Base-by-base conservation (phyloP, 2,113 vertebrate genomes). In the Cnemophilus loriae region DNA sequence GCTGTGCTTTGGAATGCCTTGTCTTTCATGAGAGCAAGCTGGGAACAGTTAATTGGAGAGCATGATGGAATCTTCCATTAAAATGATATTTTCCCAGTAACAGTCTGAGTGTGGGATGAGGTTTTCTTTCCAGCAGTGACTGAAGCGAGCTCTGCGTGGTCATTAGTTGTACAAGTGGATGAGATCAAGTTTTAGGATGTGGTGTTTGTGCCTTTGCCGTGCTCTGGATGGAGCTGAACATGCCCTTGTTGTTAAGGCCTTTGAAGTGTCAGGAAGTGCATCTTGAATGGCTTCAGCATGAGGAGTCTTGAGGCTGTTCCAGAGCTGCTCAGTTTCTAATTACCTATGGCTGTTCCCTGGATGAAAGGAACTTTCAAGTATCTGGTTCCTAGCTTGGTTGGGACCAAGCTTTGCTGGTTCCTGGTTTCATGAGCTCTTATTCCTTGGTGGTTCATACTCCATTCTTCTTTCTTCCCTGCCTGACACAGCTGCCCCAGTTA, bases 221-320 rank as follows among this genome's bases (percentile, higher is more conserved):
- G 80, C 91, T 47, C 44, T 5, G 5, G 89, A 91, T 83, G 70
- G 85, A 88, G 64, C 85, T 8, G 39, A 94, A 86, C 88, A 90
- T 93, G 83, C 85, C 68, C 90, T 94, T 94, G 74, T 88, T 84
- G 86, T 96, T 95, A 87, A 84, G 52, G 85, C 75, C 88, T 97
- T 97, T 96, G 92, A 93, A 95, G 95, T 92, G 68, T 86, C 75
- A 53, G 90, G 92, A 96, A 95, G 56, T 68, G 82, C 84, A 84
- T 96, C 90, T 81, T 44, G 90, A 97, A 96, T 92, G 60, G 92
- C 82, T 95, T 94, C 76, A 90, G 73, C 87, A 81, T 95, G 93
- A 67, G 85, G 73, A 94, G 86, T 95, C 85, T 46, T 56, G 88
- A 95, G 92, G 92, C 85, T 63, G 52, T 86, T 96, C 95, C 96